phyloP scores from a whole-genome alignment of 1,140 invertebrate genomes.

The Lordiphosa mommai region DNA sequence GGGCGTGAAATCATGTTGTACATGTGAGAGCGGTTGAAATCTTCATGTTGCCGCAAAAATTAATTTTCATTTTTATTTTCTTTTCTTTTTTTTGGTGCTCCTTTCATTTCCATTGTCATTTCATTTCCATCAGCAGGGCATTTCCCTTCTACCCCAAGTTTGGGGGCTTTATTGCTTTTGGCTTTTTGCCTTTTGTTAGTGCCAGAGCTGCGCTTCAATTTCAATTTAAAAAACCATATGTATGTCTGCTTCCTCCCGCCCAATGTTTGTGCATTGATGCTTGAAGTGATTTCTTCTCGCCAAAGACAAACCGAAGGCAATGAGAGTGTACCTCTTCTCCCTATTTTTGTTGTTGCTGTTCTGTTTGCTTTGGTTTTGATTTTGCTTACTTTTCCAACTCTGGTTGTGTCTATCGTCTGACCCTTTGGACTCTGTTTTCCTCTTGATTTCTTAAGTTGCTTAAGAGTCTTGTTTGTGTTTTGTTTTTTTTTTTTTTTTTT shows the following conservation, averaged over 20 bases:
- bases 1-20: constrained; percentile 37
- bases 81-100: constrained; percentile 14
- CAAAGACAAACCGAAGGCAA: constrained; percentile 3
- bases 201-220: constrained; percentile 46
- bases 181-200: constrained; percentile 25
- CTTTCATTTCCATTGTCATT: constrained; percentile 40
- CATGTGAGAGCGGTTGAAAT: constrained; percentile 1
- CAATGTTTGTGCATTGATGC: constrained; percentile 1
- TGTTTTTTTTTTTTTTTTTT: too few species aligned
- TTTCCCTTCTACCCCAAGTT: constrained; percentile 11
- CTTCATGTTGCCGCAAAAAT: constrained; percentile 52
- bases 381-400: constrained; percentile 6
- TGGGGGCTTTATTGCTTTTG: constrained; percentile 30
- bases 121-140: constrained; percentile 9
- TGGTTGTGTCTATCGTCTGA: neutral
- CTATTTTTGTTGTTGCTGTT: neutral
- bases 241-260: neutral
- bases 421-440: neutral
- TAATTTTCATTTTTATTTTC: constrained; percentile 65
- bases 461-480: constrained; percentile 43
- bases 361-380: constrained; percentile 1
- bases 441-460: constrained; percentile 34
- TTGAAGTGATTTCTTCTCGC: constrained; percentile 16
- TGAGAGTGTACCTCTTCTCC: constrained; percentile 2
- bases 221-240: constrained; percentile 47